Conservation (phyloP, 2,113 vertebrate species). For the Hymenochirus boettgeri region DNA sequence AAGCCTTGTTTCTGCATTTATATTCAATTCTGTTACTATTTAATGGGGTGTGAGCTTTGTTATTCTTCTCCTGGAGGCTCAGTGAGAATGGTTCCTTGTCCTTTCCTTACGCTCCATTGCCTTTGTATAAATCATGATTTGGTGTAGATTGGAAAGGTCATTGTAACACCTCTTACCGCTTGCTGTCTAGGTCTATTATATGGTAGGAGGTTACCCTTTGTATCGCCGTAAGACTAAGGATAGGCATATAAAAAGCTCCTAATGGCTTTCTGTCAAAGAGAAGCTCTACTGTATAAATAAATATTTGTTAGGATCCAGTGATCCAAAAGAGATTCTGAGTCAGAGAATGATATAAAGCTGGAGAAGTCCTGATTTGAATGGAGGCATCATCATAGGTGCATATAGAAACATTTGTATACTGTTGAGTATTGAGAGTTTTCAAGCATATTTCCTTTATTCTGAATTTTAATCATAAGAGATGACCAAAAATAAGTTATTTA, state of each 20-base stretch:
- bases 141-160: constrained; percentile 48
- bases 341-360: constrained; percentile 5
- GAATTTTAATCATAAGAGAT: too few relatives aligned
- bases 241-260: constrained; percentile 25
- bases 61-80: constrained; percentile 22
- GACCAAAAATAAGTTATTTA: too few relatives aligned
- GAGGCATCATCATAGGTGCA: too few relatives aligned
- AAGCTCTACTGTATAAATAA: constrained; percentile 20
- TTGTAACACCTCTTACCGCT: constrained; percentile 32
- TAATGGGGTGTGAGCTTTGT: constrained; percentile 35
- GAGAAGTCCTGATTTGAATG: constrained; percentile 10
- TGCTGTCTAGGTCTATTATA: constrained; percentile 31
- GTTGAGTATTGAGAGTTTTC: too few relatives aligned
- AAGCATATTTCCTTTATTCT: too few relatives aligned
- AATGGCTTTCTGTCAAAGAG: constrained; percentile 11
- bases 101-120: constrained; percentile 36
- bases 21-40: constrained; percentile 14
- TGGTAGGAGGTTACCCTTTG: constrained; percentile 35
- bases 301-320: constrained; percentile 32
- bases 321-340: constrained; percentile 27
- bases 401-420: too few relatives aligned
- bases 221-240: constrained; percentile 23
- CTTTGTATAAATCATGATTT: constrained; percentile 46
- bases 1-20: constrained; percentile 1
- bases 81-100: constrained; percentile 29